Evolutionary conservation across 1,140 invertebrate species (phyloP).

Genomic region (Saccostrea echinata): DNA sequence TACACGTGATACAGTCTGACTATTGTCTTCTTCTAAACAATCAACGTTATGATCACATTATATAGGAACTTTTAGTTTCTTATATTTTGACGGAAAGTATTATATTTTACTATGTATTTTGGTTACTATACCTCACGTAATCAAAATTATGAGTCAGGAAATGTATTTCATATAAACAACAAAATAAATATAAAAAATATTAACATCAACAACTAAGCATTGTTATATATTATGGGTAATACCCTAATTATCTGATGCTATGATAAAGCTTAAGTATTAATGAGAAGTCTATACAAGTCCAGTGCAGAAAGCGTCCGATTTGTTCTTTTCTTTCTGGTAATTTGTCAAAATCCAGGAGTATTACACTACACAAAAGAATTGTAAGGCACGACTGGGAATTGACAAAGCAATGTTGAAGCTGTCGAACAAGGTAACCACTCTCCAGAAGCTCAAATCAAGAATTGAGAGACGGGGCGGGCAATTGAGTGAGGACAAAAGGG

Average conservation of each 20-base stretch:
- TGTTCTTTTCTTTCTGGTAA: conserved; percentile 31
- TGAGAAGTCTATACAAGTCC: not conserved
- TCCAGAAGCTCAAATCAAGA: conserved; percentile 36
- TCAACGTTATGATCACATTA: too few species aligned
- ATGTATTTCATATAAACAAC: not conserved
- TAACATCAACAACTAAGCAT: not conserved
- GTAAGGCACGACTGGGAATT: conserved; percentile 23
- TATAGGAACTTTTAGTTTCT: too few species aligned
- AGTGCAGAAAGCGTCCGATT: not conserved
- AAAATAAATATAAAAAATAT: not conserved
- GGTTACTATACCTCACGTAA: too few species aligned
- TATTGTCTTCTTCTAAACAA: too few species aligned
- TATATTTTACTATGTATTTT: too few species aligned
- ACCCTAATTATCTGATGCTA: not conserved
- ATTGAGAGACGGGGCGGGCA: conserved; percentile 44
- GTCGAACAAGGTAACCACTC: conserved; percentile 31
- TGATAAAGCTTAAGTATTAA: not conserved
- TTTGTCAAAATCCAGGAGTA: conserved; percentile 36
- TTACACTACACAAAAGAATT: conserved; percentile 27
- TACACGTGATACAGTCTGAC: too few species aligned
- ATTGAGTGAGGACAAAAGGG: conserved; percentile 46
- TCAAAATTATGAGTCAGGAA: not conserved
- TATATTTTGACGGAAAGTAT: too few species aligned
- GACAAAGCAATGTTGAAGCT: conserved; percentile 36
- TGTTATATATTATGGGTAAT: not conserved